These are phyloP conservation scores for Malurus alboscapulatus DNA, from an alignment of 2,113 vertebrate species.

Conservation along the genomic window DNA sequence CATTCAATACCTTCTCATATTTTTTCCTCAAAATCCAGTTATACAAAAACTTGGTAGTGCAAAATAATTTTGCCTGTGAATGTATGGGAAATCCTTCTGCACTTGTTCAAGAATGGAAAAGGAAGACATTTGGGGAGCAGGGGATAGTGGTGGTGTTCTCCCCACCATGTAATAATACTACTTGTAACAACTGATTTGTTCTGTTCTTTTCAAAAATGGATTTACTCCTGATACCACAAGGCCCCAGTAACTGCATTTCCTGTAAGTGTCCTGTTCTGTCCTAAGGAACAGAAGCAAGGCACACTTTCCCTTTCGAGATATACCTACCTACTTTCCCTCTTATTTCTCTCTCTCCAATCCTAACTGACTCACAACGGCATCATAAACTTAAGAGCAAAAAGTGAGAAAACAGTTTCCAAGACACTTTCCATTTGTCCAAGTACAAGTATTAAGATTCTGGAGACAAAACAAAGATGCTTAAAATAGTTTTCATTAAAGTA, in stretches of 20 bases:
- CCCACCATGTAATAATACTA: background rate
- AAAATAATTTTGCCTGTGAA: background rate
- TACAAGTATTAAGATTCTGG: background rate
- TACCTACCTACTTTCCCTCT: background rate
- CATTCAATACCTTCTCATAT: background rate
- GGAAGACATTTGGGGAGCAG: rapidly evolving
- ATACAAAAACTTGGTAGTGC: background rate
- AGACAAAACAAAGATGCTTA: background rate
- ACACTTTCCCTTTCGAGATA: background rate
- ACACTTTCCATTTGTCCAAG: background rate
- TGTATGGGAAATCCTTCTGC: background rate
- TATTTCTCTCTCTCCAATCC: background rate
- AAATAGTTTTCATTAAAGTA: background rate
- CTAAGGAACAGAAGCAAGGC: background rate
- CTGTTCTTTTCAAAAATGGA: background rate
- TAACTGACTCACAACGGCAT: background rate
- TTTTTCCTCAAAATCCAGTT: background rate
- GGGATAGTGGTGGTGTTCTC: background rate
- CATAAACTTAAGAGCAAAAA: background rate
- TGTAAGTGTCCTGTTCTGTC: background rate
- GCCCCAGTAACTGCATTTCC: background rate
- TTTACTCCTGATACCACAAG: background rate
- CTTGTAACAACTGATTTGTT: background rate
- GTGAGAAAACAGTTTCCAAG: background rate
- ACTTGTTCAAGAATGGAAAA: background rate